Conservation (phyloP, 2,888 invertebrate genomes). For the Metacarcinus magister region DNA sequence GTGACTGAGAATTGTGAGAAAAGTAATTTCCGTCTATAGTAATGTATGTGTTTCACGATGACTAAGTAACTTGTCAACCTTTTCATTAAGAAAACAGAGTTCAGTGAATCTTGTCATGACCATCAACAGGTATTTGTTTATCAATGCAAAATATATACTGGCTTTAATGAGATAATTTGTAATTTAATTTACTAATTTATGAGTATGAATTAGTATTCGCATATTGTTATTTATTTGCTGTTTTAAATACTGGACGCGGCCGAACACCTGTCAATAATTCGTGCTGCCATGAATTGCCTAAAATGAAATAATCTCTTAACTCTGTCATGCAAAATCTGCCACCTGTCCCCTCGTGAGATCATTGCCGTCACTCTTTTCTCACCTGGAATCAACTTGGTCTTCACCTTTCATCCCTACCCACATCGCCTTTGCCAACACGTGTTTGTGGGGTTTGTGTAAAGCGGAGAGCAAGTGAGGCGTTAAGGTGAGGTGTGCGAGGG, state of each 20-base stretch:
- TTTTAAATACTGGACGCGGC: background rate
- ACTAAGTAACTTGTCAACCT: background rate
- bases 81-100: background rate
- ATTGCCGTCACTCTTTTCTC: background rate
- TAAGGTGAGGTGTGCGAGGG: background rate
- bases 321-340: background rate
- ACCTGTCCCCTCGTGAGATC: background rate
- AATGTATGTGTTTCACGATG: background rate
- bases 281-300: background rate
- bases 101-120: background rate
- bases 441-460: background rate
- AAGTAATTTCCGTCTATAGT: background rate
- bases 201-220: background rate
- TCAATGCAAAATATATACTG: background rate
- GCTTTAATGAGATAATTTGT: background rate
- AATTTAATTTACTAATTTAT: background rate
- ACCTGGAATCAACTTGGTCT: conserved; percentile 8
- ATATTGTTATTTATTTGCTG: background rate
- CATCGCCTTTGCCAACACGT: background rate
- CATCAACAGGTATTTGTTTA: background rate
- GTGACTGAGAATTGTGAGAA: background rate
- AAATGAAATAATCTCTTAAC: background rate
- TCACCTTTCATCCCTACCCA: background rate
- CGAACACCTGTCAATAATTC: background rate
- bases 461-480: background rate